These are phyloP conservation scores for Anthopleura xanthogrammica DNA, from an alignment of 92 coral and sea anemone genomes.

Conservation along the genomic window DNA sequence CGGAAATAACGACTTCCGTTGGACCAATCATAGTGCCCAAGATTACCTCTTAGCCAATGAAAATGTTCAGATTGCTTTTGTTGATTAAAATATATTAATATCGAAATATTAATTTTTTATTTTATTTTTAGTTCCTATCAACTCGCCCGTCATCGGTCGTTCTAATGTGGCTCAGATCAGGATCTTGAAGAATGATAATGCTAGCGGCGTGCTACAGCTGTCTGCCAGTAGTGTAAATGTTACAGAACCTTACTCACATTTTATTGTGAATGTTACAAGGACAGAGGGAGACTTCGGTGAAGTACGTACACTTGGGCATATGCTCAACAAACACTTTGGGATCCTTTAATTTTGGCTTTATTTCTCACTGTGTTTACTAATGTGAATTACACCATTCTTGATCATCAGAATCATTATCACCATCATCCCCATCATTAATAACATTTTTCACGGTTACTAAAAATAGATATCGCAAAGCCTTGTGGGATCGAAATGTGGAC, in stretches of 20 bases:
- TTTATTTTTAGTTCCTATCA: slow-evolving; percentile 46
- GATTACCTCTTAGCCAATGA: no score
- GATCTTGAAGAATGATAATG: slow-evolving; percentile 85
- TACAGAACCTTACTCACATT: slow-evolving; percentile 62
- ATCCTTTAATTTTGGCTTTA: neutral
- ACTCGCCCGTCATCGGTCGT: slow-evolving; percentile 83
- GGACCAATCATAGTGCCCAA: no score
- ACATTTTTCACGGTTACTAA: no score
- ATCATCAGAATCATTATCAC: no score
- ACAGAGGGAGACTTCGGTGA: slow-evolving; percentile 84
- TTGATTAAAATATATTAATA: no score
- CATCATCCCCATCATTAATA: neutral
- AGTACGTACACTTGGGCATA: slow-evolving; percentile 42
- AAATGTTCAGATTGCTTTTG: no score
- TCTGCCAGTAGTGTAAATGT: slow-evolving; percentile 74
- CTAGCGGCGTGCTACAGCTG: slow-evolving; percentile 83
- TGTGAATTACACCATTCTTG: no score
- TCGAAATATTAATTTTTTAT: no score
- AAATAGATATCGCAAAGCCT: no score
- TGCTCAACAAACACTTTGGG: no score
- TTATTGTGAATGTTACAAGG: slow-evolving; percentile 78
- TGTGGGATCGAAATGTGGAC: no score
- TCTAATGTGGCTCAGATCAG: slow-evolving; percentile 56
- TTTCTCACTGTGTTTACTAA: neutral
- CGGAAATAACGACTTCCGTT: no score